A percentile compares a stretch with the other conserved stretches of the same genome.
These are phyloP conservation scores for Alaudala cheleensis DNA, from an alignment of 2,113 vertebrate genomes.

Conservation along the genomic window DNA sequence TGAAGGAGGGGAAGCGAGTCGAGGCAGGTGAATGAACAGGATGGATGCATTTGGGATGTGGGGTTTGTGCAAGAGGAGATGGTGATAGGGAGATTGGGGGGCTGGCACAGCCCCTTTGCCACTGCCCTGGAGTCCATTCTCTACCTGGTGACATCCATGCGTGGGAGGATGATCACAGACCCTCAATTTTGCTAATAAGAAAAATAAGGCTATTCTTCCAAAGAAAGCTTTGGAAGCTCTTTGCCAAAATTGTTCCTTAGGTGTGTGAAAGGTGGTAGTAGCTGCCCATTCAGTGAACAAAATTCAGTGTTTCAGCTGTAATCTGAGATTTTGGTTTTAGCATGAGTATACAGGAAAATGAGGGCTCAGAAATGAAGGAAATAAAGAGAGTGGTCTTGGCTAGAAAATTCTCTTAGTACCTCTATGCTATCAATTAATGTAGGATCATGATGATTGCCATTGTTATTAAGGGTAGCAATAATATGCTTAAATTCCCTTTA, in stretches of 20 bases:
- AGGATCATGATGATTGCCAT: not conserved
- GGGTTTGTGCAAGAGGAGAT: not conserved
- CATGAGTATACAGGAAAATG: accelerated
- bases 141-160: not conserved
- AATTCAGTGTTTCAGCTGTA: not conserved
- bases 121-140: too few relatives aligned
- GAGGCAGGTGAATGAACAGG: constrained; percentile 77
- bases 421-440: not conserved
- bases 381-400: not conserved
- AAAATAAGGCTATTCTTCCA: not conserved
- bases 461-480: not conserved
- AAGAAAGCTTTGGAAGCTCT: not conserved
- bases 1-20: constrained; percentile 80
- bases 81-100: not conserved
- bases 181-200: not conserved
- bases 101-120: not conserved
- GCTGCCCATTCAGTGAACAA: not conserved
- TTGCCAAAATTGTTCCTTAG: not conserved
- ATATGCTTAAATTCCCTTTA: not conserved
- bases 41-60: not conserved
- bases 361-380: not conserved
- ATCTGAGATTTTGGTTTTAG: not conserved
- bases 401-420: not conserved
- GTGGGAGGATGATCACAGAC: not conserved
- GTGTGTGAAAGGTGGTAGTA: not conserved